Base-by-base conservation (phyloP, 2,113 vertebrate genomes). In the Silurus asotus region DNA sequence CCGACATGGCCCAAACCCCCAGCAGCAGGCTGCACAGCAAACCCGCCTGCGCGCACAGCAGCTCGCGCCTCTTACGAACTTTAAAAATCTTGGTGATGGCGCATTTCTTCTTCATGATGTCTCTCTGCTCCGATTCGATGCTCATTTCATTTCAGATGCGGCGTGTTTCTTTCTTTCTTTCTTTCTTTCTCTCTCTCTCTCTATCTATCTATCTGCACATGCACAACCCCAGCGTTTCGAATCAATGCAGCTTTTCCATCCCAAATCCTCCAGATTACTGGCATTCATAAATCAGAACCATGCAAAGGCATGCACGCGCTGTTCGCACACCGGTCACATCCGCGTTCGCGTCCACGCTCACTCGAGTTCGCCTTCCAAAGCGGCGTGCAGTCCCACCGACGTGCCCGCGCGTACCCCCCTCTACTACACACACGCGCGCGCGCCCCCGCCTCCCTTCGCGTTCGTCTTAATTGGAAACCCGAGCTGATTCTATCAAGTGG, bases 11-110 rank as follows among this genome's bases (percentile, higher is more conserved):
- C 96, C 97, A 98, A 81, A 92, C 96, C 93, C 97, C 93, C 92
- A 96, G 94, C 90, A 98, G 96, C 92, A 96, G 93, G 86, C 95
- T 95, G 96, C 97, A 98, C 93, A 98, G 92, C 88, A 97, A 96
- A 91, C 95, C 96, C 91, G 97, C 95, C 92, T 99, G 97, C 75
- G 95, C 96, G 81, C 95, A 93, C 86, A 98, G 94, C 97, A 97
- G 97, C 95, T 98, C 96, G 89, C 96, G 93, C 96, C 97, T 94
- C 93, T 94, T 95, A 88, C 96, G 97, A 97, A 98, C 97, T 97
- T 97, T 97, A 83, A 96, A 96, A 83, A 95, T 95, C 92, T 94
- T 95, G 0, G 91, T 75, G 0, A 95, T 93, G 37, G 94, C 92
- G 15, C 92, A 94, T 93, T 94, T 94, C 90, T 94, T 94, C 64